Percentiles rank a stretch among this genome's conserved stretches.
phyloP scores from a whole-genome alignment of 2,888 invertebrate genomes.

The Melolontha melolontha region DNA sequence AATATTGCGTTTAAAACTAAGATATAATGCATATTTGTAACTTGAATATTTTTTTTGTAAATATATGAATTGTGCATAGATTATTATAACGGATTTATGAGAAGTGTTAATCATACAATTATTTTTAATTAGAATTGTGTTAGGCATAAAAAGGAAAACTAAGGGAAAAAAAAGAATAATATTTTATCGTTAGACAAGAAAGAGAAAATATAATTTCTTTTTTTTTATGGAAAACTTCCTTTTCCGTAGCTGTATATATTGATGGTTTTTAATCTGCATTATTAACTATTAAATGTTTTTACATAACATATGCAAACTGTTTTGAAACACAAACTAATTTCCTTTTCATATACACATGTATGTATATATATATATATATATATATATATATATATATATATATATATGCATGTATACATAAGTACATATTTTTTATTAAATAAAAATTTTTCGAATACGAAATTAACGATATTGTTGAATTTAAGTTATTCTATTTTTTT shows the following conservation, averaged over 20 bases:
- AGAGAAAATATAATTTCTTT: slow-evolving; percentile 23
- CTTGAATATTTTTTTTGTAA: slow-evolving; percentile 64
- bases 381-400: slow-evolving; percentile 1
- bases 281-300: slow-evolving; percentile 29
- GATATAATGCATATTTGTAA: slow-evolving; percentile 59
- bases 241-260: slow-evolving; percentile 42
- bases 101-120: slow-evolving; percentile 62
- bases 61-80: slow-evolving; percentile 67
- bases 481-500: slow-evolving; percentile 26
- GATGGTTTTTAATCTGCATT: slow-evolving; percentile 38
- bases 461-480: slow-evolving; percentile 21
- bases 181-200: slow-evolving; percentile 42
- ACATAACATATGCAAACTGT: slow-evolving; percentile 3
- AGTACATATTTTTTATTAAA: neutral
- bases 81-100: slow-evolving; percentile 64
- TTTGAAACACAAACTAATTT: slow-evolving; percentile 1
- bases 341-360: slow-evolving; percentile 2
- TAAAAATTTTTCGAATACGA: neutral
- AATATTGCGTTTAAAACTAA: slow-evolving; percentile 50
- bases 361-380: slow-evolving; percentile 3
- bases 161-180: slow-evolving; percentile 31
- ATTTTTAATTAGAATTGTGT: slow-evolving; percentile 61
- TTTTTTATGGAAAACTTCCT: slow-evolving; percentile 6
- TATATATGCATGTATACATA: neutral
- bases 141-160: slow-evolving; percentile 49